These are phyloP conservation scores for Indicator indicator DNA, from an alignment of 2,113 vertebrate species.

Conservation along the genomic window DNA sequence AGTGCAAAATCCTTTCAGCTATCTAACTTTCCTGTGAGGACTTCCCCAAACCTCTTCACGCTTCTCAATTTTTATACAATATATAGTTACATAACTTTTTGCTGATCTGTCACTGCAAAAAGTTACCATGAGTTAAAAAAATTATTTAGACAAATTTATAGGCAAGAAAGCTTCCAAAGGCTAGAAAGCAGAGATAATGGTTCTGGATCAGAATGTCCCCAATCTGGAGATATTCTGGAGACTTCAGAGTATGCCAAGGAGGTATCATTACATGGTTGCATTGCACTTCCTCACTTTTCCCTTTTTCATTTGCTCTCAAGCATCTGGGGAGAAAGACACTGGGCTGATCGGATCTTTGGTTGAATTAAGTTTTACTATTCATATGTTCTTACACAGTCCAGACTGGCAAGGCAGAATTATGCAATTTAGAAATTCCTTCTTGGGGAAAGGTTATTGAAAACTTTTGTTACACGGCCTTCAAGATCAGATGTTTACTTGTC, in stretches of 20 bases:
- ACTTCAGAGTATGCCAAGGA: background rate
- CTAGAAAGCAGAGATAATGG: background rate
- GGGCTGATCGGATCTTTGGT: background rate
- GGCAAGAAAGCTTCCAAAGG: fast-evolving
- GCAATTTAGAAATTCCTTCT: background rate
- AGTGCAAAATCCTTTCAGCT: background rate
- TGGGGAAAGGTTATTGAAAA: background rate
- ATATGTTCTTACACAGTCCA: background rate
- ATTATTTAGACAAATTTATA: background rate
- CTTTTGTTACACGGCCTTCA: background rate
- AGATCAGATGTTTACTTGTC: background rate
- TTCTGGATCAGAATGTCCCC: background rate
- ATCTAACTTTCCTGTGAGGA: background rate
- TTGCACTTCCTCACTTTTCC: background rate
- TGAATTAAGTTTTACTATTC: background rate
- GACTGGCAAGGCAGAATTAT: background rate
- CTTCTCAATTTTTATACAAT: background rate
- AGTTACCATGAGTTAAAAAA: background rate
- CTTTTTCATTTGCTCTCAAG: background rate
- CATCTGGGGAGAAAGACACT: background rate
- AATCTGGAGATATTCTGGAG: background rate
- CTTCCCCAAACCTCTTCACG: background rate
- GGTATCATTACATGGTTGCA: background rate
- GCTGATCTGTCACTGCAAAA: background rate
- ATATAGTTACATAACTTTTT: background rate